Base-by-base conservation (phyloP, 2,888 invertebrate genomes). In the Halictus ligatus region DNA sequence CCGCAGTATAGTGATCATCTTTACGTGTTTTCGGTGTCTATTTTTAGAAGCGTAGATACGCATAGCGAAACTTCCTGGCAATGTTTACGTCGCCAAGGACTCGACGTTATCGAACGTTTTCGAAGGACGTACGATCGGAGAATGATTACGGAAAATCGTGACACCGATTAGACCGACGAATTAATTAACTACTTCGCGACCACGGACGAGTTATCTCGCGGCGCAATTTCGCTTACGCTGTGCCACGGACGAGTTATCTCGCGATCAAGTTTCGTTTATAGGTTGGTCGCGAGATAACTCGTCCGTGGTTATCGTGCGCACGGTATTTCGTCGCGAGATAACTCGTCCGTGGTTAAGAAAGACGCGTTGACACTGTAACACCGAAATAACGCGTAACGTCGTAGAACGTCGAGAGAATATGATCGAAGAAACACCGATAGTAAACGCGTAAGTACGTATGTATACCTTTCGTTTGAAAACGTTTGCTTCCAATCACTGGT, bases 1-100 rank as follows among this genome's bases (percentile, higher is more conserved):
- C 2, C 50, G 21, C 50, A 54, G 8, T 54, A 7, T 21, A 29
- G 64, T 18, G 18, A 64, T 40, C 21, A 4, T 43, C 2, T 71
- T 71, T 48, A 72, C 72, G 72, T 10, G 21, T 69, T 76, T 78
- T 48, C 13, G 4, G 15, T 29, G 6, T 72, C 71, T 84, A 85
- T 85, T 75, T 35, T 75, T 84, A 72, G 76, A 75, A 13, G 10
- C 7, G 0, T n/a, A 73, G 46, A 40, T 69, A 48, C 7, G 12
- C 3, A 1, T n/a, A n/a, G n/a, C n/a, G 10, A 10, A 58, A 8
- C 64, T 29, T 64, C 64, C 29, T 64, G 18, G 18, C 29, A 64
- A 18, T 58, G n/a, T 64, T 29, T 64, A 13, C 35, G 7, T 18
- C 8, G 64, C 2, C 35, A 64, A 64, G 35, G 18, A 29, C 15